These are phyloP conservation scores for Aphaenogaster floridana DNA, from an alignment of 1,140 invertebrate species.

Conservation along the genomic window DNA sequence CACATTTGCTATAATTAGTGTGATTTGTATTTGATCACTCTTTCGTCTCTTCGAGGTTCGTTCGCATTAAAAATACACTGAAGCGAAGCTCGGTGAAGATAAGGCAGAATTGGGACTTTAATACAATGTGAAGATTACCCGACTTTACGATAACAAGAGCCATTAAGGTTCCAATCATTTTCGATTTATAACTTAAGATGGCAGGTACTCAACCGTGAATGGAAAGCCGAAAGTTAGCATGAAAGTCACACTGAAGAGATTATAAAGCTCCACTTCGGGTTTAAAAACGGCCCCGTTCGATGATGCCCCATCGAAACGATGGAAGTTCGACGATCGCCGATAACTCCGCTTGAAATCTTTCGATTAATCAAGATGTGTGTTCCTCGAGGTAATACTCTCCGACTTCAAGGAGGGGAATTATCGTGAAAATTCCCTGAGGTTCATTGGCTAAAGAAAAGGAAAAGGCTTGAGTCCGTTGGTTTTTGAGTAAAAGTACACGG, in stretches of 20 bases:
- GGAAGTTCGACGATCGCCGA: neutral
- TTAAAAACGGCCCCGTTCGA: neutral
- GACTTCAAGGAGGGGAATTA: neutral
- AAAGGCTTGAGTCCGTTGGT: neutral
- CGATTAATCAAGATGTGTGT: constrained; percentile 41
- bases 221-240: constrained; percentile 4
- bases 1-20: constrained; percentile 8
- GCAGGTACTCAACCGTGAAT: constrained; percentile 4
- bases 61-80: constrained; percentile 12
- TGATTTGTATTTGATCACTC: neutral
- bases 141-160: constrained; percentile 14
- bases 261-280: neutral
- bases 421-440: constrained; percentile 10
- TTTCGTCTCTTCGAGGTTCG: neutral
- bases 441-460: neutral
- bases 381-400: neutral
- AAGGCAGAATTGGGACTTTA: constrained; percentile 23
- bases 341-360: constrained; percentile 11
- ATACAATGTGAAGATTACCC: constrained; percentile 20
- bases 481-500: constrained; percentile 5
- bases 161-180: constrained; percentile 35
- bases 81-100: neutral
- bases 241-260: neutral
- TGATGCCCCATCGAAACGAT: neutral
- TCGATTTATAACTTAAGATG: constrained; percentile 24